Conservation (phyloP, 2,888 invertebrate species). For the Dichetophora obliterata region DNA sequence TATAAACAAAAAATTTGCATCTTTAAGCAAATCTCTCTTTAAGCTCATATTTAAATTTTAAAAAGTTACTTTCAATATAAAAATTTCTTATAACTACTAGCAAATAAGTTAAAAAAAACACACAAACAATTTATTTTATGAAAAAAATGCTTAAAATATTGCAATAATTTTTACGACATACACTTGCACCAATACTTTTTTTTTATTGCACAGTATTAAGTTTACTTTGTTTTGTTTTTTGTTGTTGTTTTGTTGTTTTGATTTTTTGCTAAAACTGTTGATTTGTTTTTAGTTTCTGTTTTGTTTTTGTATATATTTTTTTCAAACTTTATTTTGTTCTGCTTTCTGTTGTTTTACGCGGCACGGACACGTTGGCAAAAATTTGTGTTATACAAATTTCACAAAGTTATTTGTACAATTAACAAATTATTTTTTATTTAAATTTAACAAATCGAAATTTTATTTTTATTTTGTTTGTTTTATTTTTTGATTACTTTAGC, state of each 20-base stretch:
- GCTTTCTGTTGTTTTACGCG: slow-evolving; percentile 13
- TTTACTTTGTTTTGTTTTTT: not conserved
- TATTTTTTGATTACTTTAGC: not conserved
- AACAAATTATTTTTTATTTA: slow-evolving; percentile 6
- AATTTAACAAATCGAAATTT: not conserved
- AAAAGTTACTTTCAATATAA: too few relatives aligned
- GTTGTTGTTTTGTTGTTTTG: not conserved
- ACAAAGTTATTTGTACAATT: not conserved
- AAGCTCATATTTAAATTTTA: too few relatives aligned
- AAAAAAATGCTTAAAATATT: too few relatives aligned
- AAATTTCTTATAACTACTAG: too few relatives aligned
- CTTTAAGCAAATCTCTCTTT: too few relatives aligned
- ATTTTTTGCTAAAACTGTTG: slow-evolving; percentile 11
- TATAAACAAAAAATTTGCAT: too few relatives aligned
- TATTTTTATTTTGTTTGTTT: not conserved
- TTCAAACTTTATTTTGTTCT: not conserved
- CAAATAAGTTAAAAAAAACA: too few relatives aligned
- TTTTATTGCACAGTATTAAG: not conserved
- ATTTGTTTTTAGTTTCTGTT: not conserved
- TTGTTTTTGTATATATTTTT: slow-evolving; percentile 2
- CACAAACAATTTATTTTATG: too few relatives aligned
- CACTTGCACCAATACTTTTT: slow-evolving; percentile 14
- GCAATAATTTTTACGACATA: not conserved
- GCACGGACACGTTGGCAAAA: slow-evolving; percentile 23
- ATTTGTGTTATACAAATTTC: not conserved